phyloP scores from a whole-genome alignment of 2,113 vertebrate species.

The Hippocampus comes region DNA sequence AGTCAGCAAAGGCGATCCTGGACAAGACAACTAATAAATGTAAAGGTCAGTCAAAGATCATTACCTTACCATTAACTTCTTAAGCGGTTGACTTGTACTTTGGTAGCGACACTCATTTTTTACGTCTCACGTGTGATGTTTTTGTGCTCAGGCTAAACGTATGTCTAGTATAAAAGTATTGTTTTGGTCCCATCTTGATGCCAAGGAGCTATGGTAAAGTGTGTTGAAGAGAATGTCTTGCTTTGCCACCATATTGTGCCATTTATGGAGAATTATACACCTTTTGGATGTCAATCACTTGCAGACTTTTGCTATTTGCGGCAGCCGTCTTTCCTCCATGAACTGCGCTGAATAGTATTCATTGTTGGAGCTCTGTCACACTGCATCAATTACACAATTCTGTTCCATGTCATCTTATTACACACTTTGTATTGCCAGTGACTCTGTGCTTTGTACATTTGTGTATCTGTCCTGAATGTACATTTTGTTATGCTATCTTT shows the following conservation, averaged over 20 bases:
- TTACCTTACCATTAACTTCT: not conserved
- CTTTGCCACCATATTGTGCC: not conserved
- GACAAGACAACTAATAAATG: slow-evolving; percentile 99
- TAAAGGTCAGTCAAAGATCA: slow-evolving; percentile 83
- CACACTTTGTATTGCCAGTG: too few relatives aligned
- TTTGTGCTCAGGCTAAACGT: not conserved
- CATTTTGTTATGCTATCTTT: too few relatives aligned
- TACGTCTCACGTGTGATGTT: not conserved
- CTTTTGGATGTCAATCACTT: too few relatives aligned
- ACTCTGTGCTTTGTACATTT: too few relatives aligned
- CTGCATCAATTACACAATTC: too few relatives aligned
- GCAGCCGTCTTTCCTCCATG: too few relatives aligned
- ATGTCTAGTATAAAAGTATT: not conserved
- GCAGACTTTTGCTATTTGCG: too few relatives aligned
- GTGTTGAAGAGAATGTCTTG: not conserved
- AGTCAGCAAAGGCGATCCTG: slow-evolving; percentile 98
- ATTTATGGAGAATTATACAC: not conserved
- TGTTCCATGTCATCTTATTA: too few relatives aligned
- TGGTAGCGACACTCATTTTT: not conserved
- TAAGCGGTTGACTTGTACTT: not conserved
- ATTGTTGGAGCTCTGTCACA: too few relatives aligned
- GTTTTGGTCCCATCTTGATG: not conserved
- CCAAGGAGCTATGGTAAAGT: not conserved
- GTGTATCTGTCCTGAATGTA: too few relatives aligned
- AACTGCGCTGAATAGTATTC: too few relatives aligned